Conservation (phyloP, 2,113 vertebrate species). For the Notothenia coriiceps region DNA sequence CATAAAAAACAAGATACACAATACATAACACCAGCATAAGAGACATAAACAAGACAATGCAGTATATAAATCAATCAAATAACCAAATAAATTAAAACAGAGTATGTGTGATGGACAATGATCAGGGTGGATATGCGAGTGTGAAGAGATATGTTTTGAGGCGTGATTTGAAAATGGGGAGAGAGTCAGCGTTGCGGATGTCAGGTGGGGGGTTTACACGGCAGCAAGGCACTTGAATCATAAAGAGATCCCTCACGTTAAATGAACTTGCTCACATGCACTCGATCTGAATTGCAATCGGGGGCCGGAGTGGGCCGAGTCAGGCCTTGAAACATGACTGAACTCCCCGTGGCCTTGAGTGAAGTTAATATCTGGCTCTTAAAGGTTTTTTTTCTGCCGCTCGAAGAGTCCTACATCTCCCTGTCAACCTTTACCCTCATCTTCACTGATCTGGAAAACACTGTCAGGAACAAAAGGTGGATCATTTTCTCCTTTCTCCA, state of each 20-base stretch:
- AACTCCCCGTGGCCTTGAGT: slow-evolving; percentile 41
- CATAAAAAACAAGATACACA: too few relatives aligned
- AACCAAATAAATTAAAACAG: too few relatives aligned
- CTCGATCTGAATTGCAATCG: slow-evolving; percentile 42
- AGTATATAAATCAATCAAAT: too few relatives aligned
- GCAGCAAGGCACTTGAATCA: slow-evolving; percentile 26
- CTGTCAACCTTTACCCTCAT: slow-evolving; percentile 63
- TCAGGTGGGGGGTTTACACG: slow-evolving; percentile 12
- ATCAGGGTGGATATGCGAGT: too few relatives aligned
- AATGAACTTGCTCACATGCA: slow-evolving; percentile 12
- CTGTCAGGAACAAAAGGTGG: slow-evolving; percentile 59
- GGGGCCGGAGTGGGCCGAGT: slow-evolving; percentile 32
- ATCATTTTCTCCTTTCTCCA: slow-evolving; percentile 43
- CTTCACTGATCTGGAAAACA: slow-evolving; percentile 62
- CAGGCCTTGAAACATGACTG: slow-evolving; percentile 17
- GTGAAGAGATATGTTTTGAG: too few relatives aligned
- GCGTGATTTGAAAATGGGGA: too few relatives aligned
- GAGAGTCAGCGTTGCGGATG: too few relatives aligned
- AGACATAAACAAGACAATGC: too few relatives aligned
- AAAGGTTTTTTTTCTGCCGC: slow-evolving; percentile 16
- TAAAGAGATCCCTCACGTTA: slow-evolving; percentile 29
- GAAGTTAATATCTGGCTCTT: slow-evolving; percentile 58
- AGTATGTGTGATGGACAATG: too few relatives aligned
- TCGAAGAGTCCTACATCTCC: slow-evolving; percentile 57
- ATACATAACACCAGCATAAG: too few relatives aligned